phyloP scores from a whole-genome alignment of 2,113 vertebrate species.

The Labeo rohita region DNA sequence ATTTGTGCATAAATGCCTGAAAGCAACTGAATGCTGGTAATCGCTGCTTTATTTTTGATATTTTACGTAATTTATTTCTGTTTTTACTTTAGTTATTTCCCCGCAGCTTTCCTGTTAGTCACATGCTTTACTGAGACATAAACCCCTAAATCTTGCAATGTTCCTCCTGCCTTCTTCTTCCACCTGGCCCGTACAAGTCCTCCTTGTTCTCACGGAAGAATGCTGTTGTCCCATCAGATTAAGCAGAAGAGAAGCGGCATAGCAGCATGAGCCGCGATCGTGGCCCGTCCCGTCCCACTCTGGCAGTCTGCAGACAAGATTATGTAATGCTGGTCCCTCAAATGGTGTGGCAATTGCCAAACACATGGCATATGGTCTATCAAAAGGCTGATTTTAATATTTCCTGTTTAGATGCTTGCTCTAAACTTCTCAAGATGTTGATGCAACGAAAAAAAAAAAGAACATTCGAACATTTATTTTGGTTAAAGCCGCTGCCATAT shows the following conservation, averaged over 20 bases:
- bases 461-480: conserved; percentile 1
- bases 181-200: conserved; percentile 1
- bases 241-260: conserved; percentile 16
- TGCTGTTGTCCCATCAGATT: conserved; percentile 43
- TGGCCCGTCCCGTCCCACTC: background rate
- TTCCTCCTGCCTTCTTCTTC: background rate
- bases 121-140: background rate
- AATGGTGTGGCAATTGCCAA: conserved; percentile 47
- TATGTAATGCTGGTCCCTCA: conserved; percentile 49
- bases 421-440: conserved; percentile 58
- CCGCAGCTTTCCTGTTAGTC: background rate
- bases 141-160: background rate
- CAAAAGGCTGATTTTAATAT: conserved; percentile 51
- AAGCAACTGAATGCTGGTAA: too few relatives aligned
- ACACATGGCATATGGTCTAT: conserved; percentile 39
- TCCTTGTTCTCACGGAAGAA: background rate
- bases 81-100: background rate
- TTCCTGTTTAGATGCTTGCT: conserved; percentile 54
- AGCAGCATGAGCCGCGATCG: background rate
- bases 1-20: too few relatives aligned
- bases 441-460: conserved; percentile 26
- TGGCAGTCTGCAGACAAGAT: conserved; percentile 35
- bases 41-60: background rate
- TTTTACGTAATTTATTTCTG: background rate
- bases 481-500: conserved; percentile 37